Evolutionary conservation across 2,888 invertebrate species (phyloP).

Genomic region (Ochlodes sylvanus): DNA sequence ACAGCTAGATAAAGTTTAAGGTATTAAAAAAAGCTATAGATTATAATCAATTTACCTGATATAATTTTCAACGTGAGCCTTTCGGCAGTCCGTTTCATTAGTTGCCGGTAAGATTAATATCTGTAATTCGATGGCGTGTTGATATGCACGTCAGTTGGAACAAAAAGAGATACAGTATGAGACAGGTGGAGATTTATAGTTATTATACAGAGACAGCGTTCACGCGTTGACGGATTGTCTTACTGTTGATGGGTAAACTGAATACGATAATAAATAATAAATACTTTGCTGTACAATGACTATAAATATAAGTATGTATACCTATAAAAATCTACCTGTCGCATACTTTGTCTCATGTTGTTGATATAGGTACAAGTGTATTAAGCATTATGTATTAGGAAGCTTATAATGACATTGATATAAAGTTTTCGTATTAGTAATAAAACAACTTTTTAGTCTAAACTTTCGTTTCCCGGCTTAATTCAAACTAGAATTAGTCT

Average conservation of each 20-base stretch:
- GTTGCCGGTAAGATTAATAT: conserved; percentile 63
- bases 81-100: conserved; percentile 35
- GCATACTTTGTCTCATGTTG: no score
- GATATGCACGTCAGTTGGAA: conserved; percentile 68
- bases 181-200: conserved; percentile 76
- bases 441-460: no score
- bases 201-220: conserved; percentile 57
- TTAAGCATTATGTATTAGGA: no score
- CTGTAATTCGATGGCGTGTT: conserved; percentile 63
- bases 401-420: no score
- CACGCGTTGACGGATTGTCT: conserved; percentile 50
- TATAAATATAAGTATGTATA: no score
- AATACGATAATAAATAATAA: background rate
- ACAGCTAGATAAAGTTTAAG: conserved; percentile 13
- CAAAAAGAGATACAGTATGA: conserved; percentile 59
- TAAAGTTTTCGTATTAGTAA: no score
- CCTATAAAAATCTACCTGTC: no score
- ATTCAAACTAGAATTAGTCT: no score
- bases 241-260: background rate
- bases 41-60: conserved; percentile 34
- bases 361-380: no score
- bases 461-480: no score
- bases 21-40: conserved; percentile 29
- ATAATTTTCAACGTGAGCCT: conserved; percentile 29
- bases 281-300: no score